Conservation (phyloP, 2,888 invertebrate species). For the Agrochola lychnidis region DNA sequence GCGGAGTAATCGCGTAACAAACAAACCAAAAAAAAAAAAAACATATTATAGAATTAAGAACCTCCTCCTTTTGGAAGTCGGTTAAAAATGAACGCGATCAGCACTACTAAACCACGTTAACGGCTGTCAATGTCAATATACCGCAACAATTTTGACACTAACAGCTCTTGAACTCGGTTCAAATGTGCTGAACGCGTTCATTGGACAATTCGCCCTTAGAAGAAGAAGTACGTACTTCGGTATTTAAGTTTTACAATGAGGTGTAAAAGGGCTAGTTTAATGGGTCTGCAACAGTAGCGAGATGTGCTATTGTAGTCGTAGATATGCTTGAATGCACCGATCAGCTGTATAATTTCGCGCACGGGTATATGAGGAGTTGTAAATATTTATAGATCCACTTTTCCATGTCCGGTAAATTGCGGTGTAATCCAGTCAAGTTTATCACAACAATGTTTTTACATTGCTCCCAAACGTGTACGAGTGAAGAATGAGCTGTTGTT, state of each 20-base stretch:
- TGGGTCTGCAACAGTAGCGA: constrained; percentile 74
- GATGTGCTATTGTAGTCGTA: constrained; percentile 75
- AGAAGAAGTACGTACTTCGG: constrained; percentile 42
- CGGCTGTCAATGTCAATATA: too few species aligned
- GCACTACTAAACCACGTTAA: too few species aligned
- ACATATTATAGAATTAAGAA: too few species aligned
- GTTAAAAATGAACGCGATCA: too few species aligned
- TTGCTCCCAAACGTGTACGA: constrained; percentile 67
- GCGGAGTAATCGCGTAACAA: too few species aligned
- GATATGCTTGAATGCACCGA: constrained; percentile 77
- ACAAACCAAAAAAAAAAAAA: too few species aligned
- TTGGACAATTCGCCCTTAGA: constrained; percentile 5
- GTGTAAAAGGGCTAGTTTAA: constrained; percentile 72
- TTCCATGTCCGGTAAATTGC: constrained; percentile 85
- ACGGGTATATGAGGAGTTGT: constrained; percentile 80
- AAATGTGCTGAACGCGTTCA: too few species aligned
- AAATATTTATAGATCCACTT: constrained; percentile 88
- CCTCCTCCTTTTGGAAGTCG: too few species aligned
- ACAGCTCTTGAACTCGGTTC: constrained; percentile 4
- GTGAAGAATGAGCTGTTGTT: constrained; percentile 48
- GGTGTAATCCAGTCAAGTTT: constrained; percentile 85
- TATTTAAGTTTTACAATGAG: constrained; percentile 72
- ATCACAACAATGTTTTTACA: constrained; percentile 84
- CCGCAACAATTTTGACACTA: too few species aligned
- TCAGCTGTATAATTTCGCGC: constrained; percentile 81